A percentile compares a stretch with the other conserved stretches of the same genome.
These are phyloP conservation scores for Neria commutata DNA, from an alignment of 2,888 invertebrate genomes.

Conservation along the genomic window DNA sequence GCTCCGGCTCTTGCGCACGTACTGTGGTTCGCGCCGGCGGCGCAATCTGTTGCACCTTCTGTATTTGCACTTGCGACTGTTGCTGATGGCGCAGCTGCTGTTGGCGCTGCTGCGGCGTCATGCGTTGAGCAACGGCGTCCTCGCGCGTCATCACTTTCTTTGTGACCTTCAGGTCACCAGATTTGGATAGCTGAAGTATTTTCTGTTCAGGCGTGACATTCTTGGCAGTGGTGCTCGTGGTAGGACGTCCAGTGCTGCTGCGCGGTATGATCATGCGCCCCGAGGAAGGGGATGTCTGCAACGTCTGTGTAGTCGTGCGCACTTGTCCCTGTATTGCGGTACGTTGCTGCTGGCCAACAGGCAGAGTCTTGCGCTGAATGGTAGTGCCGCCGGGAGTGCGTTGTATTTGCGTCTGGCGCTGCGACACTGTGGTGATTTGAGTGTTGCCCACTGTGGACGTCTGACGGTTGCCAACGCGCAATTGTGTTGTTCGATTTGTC, in stretches of 20 bases:
- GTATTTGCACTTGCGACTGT: slow-evolving; percentile 45
- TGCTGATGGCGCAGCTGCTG: slow-evolving; percentile 39
- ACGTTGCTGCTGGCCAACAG: slow-evolving; percentile 27
- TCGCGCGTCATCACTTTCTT: slow-evolving; percentile 61
- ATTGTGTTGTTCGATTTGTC: slow-evolving; percentile 22
- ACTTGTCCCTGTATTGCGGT: slow-evolving; percentile 38
- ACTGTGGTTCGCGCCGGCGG: slow-evolving; percentile 59
- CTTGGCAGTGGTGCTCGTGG: slow-evolving; percentile 29
- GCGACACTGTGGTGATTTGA: slow-evolving; percentile 32
- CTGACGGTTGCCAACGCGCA: slow-evolving; percentile 37
- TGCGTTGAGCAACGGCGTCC: slow-evolving; percentile 45
- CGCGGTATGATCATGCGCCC: slow-evolving; percentile 53
- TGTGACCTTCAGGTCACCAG: slow-evolving; percentile 63
- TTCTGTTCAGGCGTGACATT: slow-evolving; percentile 60
- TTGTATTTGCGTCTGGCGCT: slow-evolving; percentile 30
- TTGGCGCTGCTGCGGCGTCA: slow-evolving; percentile 40
- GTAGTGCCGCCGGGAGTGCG: slow-evolving; percentile 33
- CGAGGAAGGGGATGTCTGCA: slow-evolving; percentile 33
- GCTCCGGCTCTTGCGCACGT: slow-evolving; percentile 45
- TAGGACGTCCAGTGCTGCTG: slow-evolving; percentile 25
- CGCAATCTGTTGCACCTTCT: slow-evolving; percentile 65
- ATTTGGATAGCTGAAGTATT: slow-evolving; percentile 64
- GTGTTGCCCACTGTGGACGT: slow-evolving; percentile 34
- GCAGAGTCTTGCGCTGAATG: slow-evolving; percentile 35
- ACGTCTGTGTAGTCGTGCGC: slow-evolving; percentile 29